Evolutionary conservation across 1,140 invertebrate genomes (phyloP).

Genomic region (Lutraria rhynchaena): DNA sequence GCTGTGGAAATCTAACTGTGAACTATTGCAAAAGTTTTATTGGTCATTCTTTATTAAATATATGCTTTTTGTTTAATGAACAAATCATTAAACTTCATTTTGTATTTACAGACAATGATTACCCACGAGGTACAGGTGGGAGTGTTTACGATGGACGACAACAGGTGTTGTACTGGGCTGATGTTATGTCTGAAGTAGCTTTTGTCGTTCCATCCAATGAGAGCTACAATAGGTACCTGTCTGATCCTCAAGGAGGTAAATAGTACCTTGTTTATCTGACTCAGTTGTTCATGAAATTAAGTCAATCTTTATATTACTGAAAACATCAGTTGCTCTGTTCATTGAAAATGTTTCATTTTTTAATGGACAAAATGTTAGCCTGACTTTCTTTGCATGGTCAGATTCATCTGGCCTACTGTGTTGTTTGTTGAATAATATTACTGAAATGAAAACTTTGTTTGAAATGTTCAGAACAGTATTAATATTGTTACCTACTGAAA

Average conservation of each 20-base stretch:
- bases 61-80: background rate
- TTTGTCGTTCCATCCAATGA: slow-evolving; percentile 93
- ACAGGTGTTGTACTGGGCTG: slow-evolving; percentile 97
- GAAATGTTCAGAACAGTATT: too few relatives aligned
- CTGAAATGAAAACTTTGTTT: too few relatives aligned
- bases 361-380: too few relatives aligned
- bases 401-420: too few relatives aligned
- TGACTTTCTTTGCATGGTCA: too few relatives aligned
- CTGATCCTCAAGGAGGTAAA: slow-evolving; percentile 66
- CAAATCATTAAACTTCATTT: background rate
- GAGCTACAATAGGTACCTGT: slow-evolving; percentile 62
- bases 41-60: background rate
- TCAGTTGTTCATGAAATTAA: too few relatives aligned
- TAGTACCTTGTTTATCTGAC: too few relatives aligned
- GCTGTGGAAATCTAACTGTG: background rate
- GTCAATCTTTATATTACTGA: too few relatives aligned
- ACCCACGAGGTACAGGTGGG: slow-evolving; percentile 84
- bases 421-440: too few relatives aligned
- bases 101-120: slow-evolving; percentile 73
- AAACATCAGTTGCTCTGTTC: too few relatives aligned
- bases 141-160: slow-evolving; percentile 88
- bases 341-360: too few relatives aligned
- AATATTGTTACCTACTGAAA: too few relatives aligned
- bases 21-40: background rate
- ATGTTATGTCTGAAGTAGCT: slow-evolving; percentile 95